Evolutionary conservation across 2,797 vertebrate genomes (phyloP).

Genomic region (Echeneis naucrates): DNA sequence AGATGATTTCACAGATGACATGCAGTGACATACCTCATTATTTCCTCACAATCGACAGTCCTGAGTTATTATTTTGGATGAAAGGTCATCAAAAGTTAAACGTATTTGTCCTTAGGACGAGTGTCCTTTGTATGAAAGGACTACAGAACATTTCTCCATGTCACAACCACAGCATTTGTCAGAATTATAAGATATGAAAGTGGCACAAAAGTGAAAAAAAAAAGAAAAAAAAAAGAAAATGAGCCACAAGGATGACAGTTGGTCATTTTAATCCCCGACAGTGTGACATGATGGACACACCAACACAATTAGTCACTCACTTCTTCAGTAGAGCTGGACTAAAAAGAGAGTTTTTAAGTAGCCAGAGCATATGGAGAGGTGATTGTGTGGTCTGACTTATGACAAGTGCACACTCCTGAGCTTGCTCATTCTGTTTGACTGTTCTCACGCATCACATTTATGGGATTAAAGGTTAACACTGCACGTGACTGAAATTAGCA

Average conservation of each 20-base stretch:
- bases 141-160: neutral
- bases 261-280: neutral
- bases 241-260: neutral
- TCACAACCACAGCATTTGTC: neutral
- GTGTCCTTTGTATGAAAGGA: neutral
- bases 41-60: too few relatives aligned
- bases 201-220: too few relatives aligned
- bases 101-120: too few relatives aligned
- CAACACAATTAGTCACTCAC: neutral
- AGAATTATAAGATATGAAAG: too few relatives aligned
- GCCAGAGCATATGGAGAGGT: neutral
- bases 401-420: neutral
- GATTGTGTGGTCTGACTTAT: neutral
- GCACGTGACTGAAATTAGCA: neutral
- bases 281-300: neutral
- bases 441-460: neutral
- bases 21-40: too few relatives aligned
- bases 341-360: neutral
- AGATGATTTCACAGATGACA: too few relatives aligned
- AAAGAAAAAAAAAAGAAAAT: conserved; percentile 16
- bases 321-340: neutral
- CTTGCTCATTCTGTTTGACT: neutral
- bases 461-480: too few relatives aligned
- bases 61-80: neutral
- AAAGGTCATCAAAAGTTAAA: neutral